A percentile compares a stretch with the other conserved stretches of the same genome.
Conservation (phyloP, 2,888 invertebrate genomes). For the Chaitophorus viminalis region DNA sequence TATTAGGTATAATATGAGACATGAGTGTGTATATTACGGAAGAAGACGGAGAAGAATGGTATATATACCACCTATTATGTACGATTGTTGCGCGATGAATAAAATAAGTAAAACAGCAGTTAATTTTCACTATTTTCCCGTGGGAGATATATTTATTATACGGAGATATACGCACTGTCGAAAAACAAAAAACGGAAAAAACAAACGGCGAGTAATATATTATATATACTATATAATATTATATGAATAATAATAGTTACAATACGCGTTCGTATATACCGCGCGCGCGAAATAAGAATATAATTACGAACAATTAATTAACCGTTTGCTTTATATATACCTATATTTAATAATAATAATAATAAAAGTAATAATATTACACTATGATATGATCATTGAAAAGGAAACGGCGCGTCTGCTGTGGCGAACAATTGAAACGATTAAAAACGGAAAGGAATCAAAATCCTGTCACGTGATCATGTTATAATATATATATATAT, state of each 20-base stretch:
- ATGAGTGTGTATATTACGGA: not conserved
- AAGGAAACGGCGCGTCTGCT: not conserved
- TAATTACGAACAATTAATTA: not conserved
- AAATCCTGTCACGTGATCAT: not conserved
- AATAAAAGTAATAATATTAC: too few species aligned
- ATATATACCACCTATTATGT: not conserved
- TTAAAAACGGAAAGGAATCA: not conserved
- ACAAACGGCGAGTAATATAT: not conserved
- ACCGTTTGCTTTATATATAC: not conserved
- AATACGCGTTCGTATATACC: not conserved
- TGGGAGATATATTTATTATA: too few species aligned
- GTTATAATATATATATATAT: not conserved
- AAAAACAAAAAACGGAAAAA: not conserved
- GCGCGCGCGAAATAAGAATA: not conserved
- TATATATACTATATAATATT: not conserved
- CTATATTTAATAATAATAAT: too few species aligned
- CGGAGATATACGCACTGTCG: not conserved
- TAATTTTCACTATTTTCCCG: conserved; percentile 3
- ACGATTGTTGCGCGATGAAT: not conserved
- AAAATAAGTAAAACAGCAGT: not conserved
- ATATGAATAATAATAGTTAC: too few species aligned
- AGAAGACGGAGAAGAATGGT: not conserved
- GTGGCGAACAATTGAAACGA: not conserved
- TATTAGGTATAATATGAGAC: too few species aligned
- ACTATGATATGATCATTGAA: not conserved